Evolutionary conservation across 2,113 vertebrate species (phyloP).

Genomic region (Chrysemys picta): DNA sequence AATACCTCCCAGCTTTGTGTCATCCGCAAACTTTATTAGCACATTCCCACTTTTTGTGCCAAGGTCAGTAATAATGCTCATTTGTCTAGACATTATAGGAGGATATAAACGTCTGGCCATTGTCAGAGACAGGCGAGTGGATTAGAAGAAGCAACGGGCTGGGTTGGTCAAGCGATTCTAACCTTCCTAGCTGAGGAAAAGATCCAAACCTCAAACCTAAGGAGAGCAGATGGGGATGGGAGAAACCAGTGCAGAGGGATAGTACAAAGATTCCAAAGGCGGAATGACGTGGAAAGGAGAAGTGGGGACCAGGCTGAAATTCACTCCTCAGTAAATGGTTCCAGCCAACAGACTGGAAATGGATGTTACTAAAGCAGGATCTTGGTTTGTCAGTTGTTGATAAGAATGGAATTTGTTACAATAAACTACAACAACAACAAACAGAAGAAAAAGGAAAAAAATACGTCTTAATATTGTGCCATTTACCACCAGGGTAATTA

Average conservation of each 20-base stretch:
- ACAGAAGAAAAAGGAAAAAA: background rate
- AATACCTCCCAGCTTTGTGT: no score
- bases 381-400: fast-evolving
- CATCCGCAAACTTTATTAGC: no score
- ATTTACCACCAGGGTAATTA: constrained; percentile 70
- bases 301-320: fast-evolving
- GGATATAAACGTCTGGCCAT: no score
- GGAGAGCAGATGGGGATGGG: background rate
- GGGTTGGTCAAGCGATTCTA: background rate
- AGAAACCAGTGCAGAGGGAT: background rate
- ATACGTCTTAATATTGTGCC: constrained; percentile 55
- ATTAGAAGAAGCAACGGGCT: background rate
- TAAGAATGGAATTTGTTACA: background rate
- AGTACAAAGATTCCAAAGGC: background rate
- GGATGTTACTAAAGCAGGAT: fast-evolving
- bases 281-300: background rate
- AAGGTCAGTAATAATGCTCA: background rate
- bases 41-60: no score
- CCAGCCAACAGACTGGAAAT: fast-evolving
- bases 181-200: background rate
- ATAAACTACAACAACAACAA: background rate
- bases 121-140: background rate
- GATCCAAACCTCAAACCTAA: background rate
- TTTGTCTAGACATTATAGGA: background rate
- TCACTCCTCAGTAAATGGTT: fast-evolving